Evolutionary conservation across 2,113 vertebrate species (phyloP), one percentile per base, ranked within the genome.

Genomic region (Salvelinus namaycush): DNA sequence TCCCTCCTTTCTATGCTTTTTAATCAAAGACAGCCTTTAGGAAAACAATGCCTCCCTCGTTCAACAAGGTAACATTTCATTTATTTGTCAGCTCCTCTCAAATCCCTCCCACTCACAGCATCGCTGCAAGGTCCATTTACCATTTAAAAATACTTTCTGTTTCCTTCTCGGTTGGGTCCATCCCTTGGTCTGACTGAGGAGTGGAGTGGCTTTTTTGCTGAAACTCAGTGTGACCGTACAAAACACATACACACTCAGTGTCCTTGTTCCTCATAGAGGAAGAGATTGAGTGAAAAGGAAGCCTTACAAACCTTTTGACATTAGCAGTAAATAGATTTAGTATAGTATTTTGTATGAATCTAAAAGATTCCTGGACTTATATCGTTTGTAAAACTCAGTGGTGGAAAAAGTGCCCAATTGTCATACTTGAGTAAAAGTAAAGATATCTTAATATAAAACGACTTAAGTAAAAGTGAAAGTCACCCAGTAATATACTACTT

Each of bases 11-110:
- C 73, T 64, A 26, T 82, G 73, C 79, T 74, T 90, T 88, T 85
- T 87, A 87, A 87, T 89, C 81, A 90, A 79, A 84, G 76, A 83
- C 79, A 81, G 79, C 78, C 65, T 3, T 20, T 66, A 80, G 75
- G 79, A 81, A 90, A 85, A 85, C 83, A 87, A 86, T 70, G 78
- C 34, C 67, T 44, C 20, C 44, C 67, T 44, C 20, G 1, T 48
- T 48, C 39, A 22, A 80, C 80, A 79, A 87, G 79, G 77, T 79
- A 84, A 78, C 82, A 18, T 70, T 39, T 72, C 39, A 77, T 83
- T 83, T 80, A 77, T 84, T 78, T 89, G 88, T 79, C 22, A 26
- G 69, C 71, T 51, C 71, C 3, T 1, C 70, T 77, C 65, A 27
- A 12, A 67, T 6, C 65, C 27, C 13, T 31, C 12, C 39, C 64